phyloP scores from a whole-genome alignment of 2,113 vertebrate genomes.

The Progne subis region DNA sequence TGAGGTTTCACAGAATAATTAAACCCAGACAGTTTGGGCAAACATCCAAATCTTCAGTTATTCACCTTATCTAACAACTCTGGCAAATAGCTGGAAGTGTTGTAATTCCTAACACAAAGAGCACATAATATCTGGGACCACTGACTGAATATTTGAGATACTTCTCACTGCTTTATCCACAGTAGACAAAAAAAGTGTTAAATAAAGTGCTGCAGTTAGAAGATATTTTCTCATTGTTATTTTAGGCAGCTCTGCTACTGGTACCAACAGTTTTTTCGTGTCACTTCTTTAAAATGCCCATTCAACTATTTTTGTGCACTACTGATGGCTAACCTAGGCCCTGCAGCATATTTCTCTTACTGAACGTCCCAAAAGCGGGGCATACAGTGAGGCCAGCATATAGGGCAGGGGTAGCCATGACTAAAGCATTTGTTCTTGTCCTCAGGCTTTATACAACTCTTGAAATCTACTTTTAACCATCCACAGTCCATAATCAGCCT shows the following conservation, averaged over 20 bases:
- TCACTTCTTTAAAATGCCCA: conserved; percentile 28
- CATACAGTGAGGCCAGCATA: background rate
- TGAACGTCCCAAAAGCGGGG: background rate
- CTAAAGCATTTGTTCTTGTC: conserved; percentile 2
- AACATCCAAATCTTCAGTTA: conserved; percentile 23
- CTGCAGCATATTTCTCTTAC: background rate
- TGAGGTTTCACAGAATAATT: conserved; percentile 46
- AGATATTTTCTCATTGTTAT: conserved; percentile 23
- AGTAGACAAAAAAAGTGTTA: background rate
- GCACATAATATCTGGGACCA: background rate
- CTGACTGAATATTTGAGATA: conserved; percentile 1
- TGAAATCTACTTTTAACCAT: background rate
- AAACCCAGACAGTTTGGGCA: background rate
- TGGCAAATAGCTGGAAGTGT: background rate
- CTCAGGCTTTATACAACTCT: background rate
- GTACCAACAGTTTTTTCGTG: background rate
- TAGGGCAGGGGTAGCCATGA: background rate
- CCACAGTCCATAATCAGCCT: background rate
- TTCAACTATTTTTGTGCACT: background rate
- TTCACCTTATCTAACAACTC: conserved; percentile 31
- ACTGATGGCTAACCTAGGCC: background rate
- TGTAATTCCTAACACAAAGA: conserved; percentile 46
- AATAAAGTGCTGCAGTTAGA: background rate
- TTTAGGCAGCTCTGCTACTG: background rate
- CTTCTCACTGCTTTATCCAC: background rate